Evolutionary conservation across 2,797 vertebrate species (phyloP).

Genomic region (Threskiornis aethiopicus): DNA sequence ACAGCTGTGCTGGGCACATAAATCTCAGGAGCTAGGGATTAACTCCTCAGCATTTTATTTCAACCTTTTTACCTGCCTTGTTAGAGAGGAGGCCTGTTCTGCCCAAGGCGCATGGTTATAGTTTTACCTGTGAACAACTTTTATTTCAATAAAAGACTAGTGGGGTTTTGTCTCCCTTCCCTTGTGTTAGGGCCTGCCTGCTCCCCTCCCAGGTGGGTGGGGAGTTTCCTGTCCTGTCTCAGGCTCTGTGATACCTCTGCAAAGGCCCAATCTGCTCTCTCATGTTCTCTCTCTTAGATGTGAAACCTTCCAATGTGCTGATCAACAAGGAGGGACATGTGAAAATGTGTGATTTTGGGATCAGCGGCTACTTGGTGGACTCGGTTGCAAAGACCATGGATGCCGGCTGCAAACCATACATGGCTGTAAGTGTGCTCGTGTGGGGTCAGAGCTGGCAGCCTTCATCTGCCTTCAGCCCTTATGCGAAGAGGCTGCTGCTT

Average conservation of each 20-base stretch:
- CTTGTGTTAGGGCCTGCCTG: background rate
- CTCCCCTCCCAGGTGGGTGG: background rate
- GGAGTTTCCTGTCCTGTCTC: background rate
- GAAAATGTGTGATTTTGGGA: slow-evolving; percentile 83
- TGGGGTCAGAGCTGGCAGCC: background rate
- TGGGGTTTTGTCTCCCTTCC: background rate
- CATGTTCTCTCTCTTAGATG: slow-evolving; percentile 52
- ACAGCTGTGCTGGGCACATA: background rate
- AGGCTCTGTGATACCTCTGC: background rate
- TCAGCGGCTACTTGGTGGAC: slow-evolving; percentile 82
- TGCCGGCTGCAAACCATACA: slow-evolving; percentile 82
- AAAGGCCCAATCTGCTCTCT: background rate
- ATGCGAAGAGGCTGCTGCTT: background rate
- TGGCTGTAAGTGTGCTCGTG: slow-evolving; percentile 74
- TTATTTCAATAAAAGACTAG: background rate
- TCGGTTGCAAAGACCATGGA: slow-evolving; percentile 81
- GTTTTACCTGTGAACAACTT: background rate
- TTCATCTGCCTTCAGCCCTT: background rate
- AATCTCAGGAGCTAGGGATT: background rate
- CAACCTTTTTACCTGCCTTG: background rate
- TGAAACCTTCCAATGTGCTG: slow-evolving; percentile 82
- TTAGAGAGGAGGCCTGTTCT: background rate
- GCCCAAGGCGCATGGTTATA: background rate
- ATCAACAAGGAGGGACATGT: slow-evolving; percentile 82
- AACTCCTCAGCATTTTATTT: background rate